These are phyloP conservation scores for Gandaritis pyraliata DNA, from an alignment of 2,888 invertebrate species.

Conservation along the genomic window DNA sequence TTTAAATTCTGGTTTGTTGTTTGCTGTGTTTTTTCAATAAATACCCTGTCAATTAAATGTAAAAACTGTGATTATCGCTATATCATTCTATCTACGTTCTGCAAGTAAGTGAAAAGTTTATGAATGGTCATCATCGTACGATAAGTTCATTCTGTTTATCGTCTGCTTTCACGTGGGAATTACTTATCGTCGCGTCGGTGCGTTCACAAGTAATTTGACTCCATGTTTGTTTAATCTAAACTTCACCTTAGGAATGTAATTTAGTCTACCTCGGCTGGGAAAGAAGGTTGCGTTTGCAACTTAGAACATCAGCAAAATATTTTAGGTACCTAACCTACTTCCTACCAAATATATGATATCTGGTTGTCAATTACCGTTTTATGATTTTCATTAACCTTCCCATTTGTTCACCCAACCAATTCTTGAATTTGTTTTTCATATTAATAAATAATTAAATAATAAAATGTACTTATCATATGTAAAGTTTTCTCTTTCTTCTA, in stretches of 20 bases:
- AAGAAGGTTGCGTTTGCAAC: conserved; percentile 48
- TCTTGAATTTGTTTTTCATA: too few relatives aligned
- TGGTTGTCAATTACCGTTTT: too few relatives aligned
- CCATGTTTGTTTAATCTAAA: conserved; percentile 42
- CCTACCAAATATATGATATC: too few relatives aligned
- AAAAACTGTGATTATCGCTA: conserved; percentile 39
- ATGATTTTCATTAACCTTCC: too few relatives aligned
- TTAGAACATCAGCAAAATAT: conserved; percentile 34
- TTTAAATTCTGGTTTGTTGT: conserved; percentile 34
- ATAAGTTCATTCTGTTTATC: conserved; percentile 14
- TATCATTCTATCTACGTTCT: conserved; percentile 32
- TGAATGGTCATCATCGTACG: conserved; percentile 31
- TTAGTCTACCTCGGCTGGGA: conserved; percentile 53
- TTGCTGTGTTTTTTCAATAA: conserved; percentile 38
- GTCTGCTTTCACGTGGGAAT: conserved; percentile 55
- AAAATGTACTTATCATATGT: too few relatives aligned
- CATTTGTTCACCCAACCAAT: too few relatives aligned
- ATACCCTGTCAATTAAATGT: conserved; percentile 36
- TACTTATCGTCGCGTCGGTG: conserved; percentile 43
- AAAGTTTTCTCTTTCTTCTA: too few relatives aligned
- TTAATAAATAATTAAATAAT: too few relatives aligned
- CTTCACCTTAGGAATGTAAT: conserved; percentile 44
- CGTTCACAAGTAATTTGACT: conserved; percentile 50
- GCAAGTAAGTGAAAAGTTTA: conserved; percentile 35
- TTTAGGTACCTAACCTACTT: conserved; percentile 16